These are phyloP conservation scores for Agrochola litura DNA, from an alignment of 2,888 invertebrate genomes.

Conservation along the genomic window DNA sequence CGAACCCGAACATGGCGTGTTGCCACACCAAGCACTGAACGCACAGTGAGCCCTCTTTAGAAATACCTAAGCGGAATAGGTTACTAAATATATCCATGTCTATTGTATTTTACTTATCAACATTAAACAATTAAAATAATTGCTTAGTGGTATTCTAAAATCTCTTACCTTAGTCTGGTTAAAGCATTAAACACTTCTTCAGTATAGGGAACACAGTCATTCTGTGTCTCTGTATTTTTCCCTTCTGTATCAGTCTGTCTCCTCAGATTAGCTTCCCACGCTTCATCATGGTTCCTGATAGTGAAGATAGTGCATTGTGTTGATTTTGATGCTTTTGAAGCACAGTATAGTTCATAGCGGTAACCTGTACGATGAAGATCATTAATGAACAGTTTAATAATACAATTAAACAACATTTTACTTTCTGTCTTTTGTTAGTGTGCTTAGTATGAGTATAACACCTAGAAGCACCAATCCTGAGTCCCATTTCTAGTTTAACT, in stretches of 20 bases:
- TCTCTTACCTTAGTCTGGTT: slow-evolving; percentile 86
- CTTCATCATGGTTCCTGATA: slow-evolving; percentile 93
- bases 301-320: slow-evolving; percentile 97
- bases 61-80: too few relatives aligned
- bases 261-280: slow-evolving; percentile 93
- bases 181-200: slow-evolving; percentile 95
- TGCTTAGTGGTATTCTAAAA: neutral
- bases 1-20: too few relatives aligned
- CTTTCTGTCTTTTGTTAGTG: neutral
- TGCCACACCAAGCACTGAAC: too few relatives aligned
- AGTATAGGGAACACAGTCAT: slow-evolving; percentile 88
- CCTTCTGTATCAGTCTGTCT: slow-evolving; percentile 75
- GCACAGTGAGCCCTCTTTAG: too few relatives aligned
- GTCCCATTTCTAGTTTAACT: too few relatives aligned
- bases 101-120: too few relatives aligned
- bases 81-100: too few relatives aligned
- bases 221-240: neutral
- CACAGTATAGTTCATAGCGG: slow-evolving; percentile 98
- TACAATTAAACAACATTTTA: neutral
- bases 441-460: neutral
- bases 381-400: neutral
- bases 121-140: too few relatives aligned
- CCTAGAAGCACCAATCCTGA: too few relatives aligned
- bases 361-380: slow-evolving; percentile 91
- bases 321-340: slow-evolving; percentile 96